Evolutionary conservation across 2,888 invertebrate genomes (phyloP), one percentile per base, ranked within the genome.

Genomic region (Geophilus truncorum): DNA sequence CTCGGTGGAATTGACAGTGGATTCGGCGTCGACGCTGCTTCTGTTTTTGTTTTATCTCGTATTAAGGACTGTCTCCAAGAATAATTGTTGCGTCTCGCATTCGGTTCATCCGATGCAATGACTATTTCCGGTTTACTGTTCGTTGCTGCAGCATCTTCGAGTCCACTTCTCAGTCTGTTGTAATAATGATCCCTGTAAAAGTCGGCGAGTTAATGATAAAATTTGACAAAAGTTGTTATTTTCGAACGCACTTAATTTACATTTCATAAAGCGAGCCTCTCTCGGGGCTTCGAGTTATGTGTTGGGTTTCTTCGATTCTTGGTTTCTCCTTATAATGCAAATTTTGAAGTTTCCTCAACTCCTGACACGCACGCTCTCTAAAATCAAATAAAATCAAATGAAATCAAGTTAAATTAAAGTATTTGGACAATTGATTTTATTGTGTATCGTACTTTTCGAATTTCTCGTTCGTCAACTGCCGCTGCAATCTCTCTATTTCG

Each of bases 381-480:
- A 23, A 62, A 21, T 23, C 0, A 76, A 75, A 18, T 5, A 75
- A 25, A 25, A 77, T 77, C 23, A 6, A 9, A n/a, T n/a, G n/a
- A n/a, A n/a, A n/a, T n/a, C n/a, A n/a, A n/a, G n/a, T n/a, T n/a
- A n/a, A n/a, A n/a, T n/a, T n/a, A n/a, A n/a, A n/a, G n/a, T n/a
- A n/a, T n/a, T n/a, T n/a, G n/a, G n/a, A n/a, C n/a, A n/a, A n/a
- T n/a, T n/a, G n/a, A n/a, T n/a, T n/a, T n/a, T n/a, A n/a, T n/a
- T n/a, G n/a, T n/a, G n/a, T n/a, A n/a, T n/a, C n/a, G 81, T 83
- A 87, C 87, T 85, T 85, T 84, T 88, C 87, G 85, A 87, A 88
- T 81, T 86, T 85, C 81, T 87, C 87, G 83, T 85, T 86, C 45
- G 87, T 87, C 21, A 88, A 83, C 81, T 86, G 86, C 77, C 87